A percentile compares a stretch with the other conserved stretches of the same genome.
These are phyloP conservation scores for Nesidiocoris tenuis DNA, from an alignment of 2,888 invertebrate genomes.

Conservation along the genomic window DNA sequence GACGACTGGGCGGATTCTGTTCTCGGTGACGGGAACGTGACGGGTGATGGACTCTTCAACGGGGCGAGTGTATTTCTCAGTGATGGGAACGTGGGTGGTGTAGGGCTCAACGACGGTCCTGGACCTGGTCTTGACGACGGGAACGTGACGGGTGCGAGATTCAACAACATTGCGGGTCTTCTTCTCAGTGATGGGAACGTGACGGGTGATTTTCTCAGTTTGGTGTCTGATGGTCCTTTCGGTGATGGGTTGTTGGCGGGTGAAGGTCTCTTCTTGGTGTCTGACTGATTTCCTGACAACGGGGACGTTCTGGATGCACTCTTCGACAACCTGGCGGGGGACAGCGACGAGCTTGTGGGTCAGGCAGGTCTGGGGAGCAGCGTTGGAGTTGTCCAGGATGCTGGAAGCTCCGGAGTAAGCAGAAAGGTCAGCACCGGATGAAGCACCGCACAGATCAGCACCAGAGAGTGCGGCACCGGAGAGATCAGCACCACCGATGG, in stretches of 20 bases:
- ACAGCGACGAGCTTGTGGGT: conserved; percentile 40
- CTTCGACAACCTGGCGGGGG: conserved; percentile 46
- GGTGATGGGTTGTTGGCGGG: conserved; percentile 44
- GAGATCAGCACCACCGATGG: not conserved
- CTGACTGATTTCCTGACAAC: conserved; percentile 42
- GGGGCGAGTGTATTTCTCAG: conserved; percentile 39
- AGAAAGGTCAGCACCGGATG: not conserved
- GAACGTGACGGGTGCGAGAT: conserved; percentile 41
- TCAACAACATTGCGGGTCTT: conserved; percentile 41
- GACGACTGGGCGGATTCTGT: conserved; percentile 37
- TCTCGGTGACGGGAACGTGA: conserved; percentile 42
- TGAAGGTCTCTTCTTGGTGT: conserved; percentile 39
- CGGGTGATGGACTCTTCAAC: conserved; percentile 41
- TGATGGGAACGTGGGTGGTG: conserved; percentile 47
- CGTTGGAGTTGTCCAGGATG: not conserved
- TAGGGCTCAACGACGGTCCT: conserved; percentile 43
- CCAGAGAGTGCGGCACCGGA: not conserved
- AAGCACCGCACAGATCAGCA: not conserved
- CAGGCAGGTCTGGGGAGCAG: conserved; percentile 26
- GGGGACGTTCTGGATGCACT: conserved; percentile 46
- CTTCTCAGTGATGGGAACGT: conserved; percentile 44
- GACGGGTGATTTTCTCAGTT: conserved; percentile 42
- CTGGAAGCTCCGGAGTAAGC: not conserved
- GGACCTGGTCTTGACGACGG: conserved; percentile 43
- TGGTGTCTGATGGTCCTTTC: conserved; percentile 36